A percentile compares a stretch with the other conserved stretches of the same genome.
Conservation (phyloP, 2,888 invertebrate species). For the Nephrocerus scutellatus region DNA sequence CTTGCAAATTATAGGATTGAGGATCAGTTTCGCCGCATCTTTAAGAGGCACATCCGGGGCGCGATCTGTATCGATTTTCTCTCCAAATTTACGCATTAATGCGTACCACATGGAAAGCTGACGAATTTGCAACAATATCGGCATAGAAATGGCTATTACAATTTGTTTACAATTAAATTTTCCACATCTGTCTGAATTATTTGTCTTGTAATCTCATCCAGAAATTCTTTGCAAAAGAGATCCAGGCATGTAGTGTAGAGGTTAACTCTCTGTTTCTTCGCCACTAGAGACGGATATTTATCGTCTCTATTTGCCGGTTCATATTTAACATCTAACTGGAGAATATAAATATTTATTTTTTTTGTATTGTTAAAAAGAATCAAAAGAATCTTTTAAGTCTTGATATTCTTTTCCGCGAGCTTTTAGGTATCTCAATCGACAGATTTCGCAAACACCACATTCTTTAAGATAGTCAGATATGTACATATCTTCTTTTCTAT, state of each 20-base stretch:
- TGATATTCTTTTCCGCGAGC: conserved; percentile 53
- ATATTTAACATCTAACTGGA: conserved; percentile 27
- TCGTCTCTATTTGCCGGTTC: too few species aligned
- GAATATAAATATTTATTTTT: too few species aligned
- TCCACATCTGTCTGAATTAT: conserved; percentile 49
- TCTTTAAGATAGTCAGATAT: conserved; percentile 50
- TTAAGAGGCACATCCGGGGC: conserved; percentile 56
- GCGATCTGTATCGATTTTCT: conserved; percentile 41
- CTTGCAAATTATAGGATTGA: conserved; percentile 55
- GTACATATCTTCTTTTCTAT: too few species aligned
- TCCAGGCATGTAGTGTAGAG: conserved; percentile 67
- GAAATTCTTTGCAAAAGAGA: conserved; percentile 56
- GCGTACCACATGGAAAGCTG: conserved; percentile 59
- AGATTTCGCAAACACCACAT: conserved; percentile 60
- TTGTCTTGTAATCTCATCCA: conserved; percentile 51
- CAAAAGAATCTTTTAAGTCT: conserved; percentile 48
- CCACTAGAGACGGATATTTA: too few species aligned
- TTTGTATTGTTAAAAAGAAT: conserved; percentile 52
- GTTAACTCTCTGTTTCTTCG: conserved; percentile 49
- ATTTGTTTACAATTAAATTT: conserved; percentile 61
- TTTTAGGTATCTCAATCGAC: conserved; percentile 63
- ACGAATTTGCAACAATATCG: conserved; percentile 59
- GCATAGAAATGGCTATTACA: conserved; percentile 64
- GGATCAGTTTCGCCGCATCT: conserved; percentile 72
- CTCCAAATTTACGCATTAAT: conserved; percentile 53